Percentiles rank a stretch among this genome's conserved stretches.
These are phyloP conservation scores for Pterophyllum scalare DNA, from an alignment of 2,113 vertebrate species.

Conservation along the genomic window DNA sequence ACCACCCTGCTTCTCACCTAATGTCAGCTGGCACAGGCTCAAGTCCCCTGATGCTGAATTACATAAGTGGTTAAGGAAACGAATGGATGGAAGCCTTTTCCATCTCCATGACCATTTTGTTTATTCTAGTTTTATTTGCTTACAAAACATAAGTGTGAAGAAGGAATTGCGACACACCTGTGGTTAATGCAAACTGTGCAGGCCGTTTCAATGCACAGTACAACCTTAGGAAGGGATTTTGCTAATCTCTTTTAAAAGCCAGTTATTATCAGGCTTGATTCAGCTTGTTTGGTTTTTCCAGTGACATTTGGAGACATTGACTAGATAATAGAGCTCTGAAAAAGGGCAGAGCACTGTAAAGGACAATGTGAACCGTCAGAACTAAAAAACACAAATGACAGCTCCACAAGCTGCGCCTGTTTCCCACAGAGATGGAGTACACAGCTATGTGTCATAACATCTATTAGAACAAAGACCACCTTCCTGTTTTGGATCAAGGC, in stretches of 20 bases:
- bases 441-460: conserved; percentile 57
- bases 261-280: conserved; percentile 47
- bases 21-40: not conserved
- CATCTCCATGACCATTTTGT: not conserved
- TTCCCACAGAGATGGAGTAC: conserved; percentile 45
- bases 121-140: not conserved
- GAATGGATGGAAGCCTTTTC: not conserved
- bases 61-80: not conserved
- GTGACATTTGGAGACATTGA: conserved; percentile 33
- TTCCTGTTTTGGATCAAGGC: conserved; percentile 54
- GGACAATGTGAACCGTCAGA: conserved; percentile 29
- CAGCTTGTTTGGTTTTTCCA: conserved; percentile 39
- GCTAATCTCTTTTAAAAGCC: conserved; percentile 41
- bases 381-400: conserved; percentile 33
- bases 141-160: not conserved
- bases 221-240: conserved; percentile 8
- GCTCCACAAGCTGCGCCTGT: conserved; percentile 20
- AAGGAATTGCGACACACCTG: conserved; percentile 7
- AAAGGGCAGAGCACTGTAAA: conserved; percentile 19
- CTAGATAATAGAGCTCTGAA: conserved; percentile 26
- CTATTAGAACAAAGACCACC: conserved; percentile 62
- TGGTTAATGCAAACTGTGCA: not conserved
- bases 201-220: conserved; percentile 3
- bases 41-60: not conserved
- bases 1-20: not conserved